Evolutionary conservation across 2,113 vertebrate species (phyloP).

Genomic region (Halcyon malimbica): DNA sequence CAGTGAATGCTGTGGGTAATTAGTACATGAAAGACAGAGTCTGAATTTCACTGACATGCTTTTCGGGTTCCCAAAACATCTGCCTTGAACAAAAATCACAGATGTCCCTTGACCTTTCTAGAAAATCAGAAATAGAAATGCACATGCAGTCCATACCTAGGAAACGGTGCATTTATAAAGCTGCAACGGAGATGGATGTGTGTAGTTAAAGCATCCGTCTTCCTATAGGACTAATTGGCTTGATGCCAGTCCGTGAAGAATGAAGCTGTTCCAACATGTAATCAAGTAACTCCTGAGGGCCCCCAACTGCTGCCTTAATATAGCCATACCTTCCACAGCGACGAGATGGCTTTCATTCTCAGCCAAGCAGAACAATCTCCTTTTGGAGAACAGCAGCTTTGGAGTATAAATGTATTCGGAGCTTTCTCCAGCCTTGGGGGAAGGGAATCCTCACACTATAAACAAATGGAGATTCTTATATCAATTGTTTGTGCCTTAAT

Average conservation of each 20-base stretch:
- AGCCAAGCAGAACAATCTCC: constrained; percentile 64
- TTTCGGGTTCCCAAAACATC: neutral
- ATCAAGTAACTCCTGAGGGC: constrained; percentile 64
- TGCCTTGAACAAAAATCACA: neutral
- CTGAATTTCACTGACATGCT: neutral
- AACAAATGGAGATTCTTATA: constrained; percentile 45
- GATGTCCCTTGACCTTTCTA: neutral
- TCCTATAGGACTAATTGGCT: constrained; percentile 60
- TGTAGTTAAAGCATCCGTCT: constrained; percentile 54
- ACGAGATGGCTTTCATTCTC: constrained; percentile 39
- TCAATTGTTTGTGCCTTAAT: constrained; percentile 58
- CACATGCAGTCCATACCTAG: neutral
- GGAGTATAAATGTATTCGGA: neutral
- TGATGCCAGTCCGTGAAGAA: constrained; percentile 50
- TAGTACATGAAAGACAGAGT: neutral
- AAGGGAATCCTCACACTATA: neutral
- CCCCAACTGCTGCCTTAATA: constrained; percentile 42
- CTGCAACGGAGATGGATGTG: constrained; percentile 36
- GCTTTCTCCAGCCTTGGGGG: constrained; percentile 41
- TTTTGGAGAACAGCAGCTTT: constrained; percentile 59
- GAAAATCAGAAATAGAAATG: constrained; percentile 4
- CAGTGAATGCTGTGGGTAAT: neutral
- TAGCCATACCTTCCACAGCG: constrained; percentile 55
- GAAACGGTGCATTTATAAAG: neutral
- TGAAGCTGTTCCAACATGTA: constrained; percentile 66